These are phyloP conservation scores for Ophthalmolycus amberensis DNA, from an alignment of 2,113 vertebrate genomes.

Conservation along the genomic window DNA sequence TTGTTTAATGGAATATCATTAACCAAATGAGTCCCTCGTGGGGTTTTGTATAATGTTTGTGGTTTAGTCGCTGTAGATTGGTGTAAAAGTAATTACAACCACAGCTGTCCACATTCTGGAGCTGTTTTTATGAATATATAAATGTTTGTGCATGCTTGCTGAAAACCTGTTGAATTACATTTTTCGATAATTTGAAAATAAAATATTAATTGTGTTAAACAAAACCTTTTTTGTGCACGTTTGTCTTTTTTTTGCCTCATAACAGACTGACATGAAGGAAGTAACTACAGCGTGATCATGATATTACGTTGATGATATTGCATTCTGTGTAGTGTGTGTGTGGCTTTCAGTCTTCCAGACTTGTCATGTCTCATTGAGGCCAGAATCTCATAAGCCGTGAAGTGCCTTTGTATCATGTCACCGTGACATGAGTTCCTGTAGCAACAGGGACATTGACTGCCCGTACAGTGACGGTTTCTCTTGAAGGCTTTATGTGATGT, in stretches of 20 bases:
- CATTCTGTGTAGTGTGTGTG: slow-evolving; percentile 3
- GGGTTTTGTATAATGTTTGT: background rate
- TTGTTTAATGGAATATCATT: background rate
- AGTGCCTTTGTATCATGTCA: slow-evolving; percentile 49
- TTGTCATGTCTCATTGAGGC: slow-evolving; percentile 9
- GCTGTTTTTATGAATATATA: slow-evolving; percentile 27
- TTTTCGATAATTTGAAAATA: slow-evolving; percentile 4
- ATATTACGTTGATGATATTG: background rate
- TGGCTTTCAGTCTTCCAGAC: slow-evolving; percentile 15
- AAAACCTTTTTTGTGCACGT: background rate
- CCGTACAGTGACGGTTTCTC: background rate
- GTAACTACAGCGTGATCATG: background rate
- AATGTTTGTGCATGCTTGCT: slow-evolving; percentile 7
- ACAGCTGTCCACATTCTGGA: slow-evolving; percentile 18
- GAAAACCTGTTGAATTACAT: slow-evolving; percentile 10
- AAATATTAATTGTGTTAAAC: background rate
- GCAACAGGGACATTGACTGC: slow-evolving; percentile 27
- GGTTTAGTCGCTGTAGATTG: background rate
- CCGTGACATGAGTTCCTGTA: slow-evolving; percentile 59
- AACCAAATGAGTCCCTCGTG: background rate
- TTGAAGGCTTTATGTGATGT: background rate
- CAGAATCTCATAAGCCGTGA: background rate
- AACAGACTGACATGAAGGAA: background rate
- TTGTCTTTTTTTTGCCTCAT: too few species aligned
- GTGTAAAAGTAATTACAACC: slow-evolving; percentile 5